Evolutionary conservation across 2,113 vertebrate genomes (phyloP).

Genomic region (Poecilia latipinna): DNA sequence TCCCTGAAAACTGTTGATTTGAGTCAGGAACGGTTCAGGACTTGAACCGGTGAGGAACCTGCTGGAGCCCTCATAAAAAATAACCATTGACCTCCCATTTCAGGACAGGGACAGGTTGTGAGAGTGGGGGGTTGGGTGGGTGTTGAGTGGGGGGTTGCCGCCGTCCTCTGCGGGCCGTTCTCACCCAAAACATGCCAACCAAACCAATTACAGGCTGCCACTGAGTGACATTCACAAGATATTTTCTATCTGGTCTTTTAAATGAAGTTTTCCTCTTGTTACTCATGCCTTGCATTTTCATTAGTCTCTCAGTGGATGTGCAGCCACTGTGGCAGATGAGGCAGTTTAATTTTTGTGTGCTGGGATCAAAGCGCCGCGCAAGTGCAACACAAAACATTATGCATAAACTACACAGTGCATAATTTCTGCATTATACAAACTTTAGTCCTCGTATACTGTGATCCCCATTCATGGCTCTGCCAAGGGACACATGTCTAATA

Average conservation of each 20-base stretch:
- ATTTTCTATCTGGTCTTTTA: slow-evolving; percentile 76
- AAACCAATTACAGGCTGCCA: slow-evolving; percentile 69
- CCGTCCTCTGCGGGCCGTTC: slow-evolving; percentile 30
- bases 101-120: slow-evolving; percentile 29
- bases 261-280: slow-evolving; percentile 77
- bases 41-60: background rate
- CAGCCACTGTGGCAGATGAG: slow-evolving; percentile 55
- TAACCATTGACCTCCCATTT: slow-evolving; percentile 12
- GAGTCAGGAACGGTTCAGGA: background rate
- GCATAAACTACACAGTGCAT: background rate
- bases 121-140: slow-evolving; percentile 13
- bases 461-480: background rate
- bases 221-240: slow-evolving; percentile 62
- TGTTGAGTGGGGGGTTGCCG: slow-evolving; percentile 1
- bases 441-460: background rate
- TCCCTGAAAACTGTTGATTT: background rate
- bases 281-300: slow-evolving; percentile 69
- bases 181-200: slow-evolving; percentile 55
- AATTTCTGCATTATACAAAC: background rate
- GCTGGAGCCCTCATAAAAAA: background rate
- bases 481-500: background rate
- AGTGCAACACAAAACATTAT: slow-evolving; percentile 47
- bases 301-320: slow-evolving; percentile 63
- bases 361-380: slow-evolving; percentile 56
- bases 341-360: slow-evolving; percentile 65